Conservation (phyloP, 2,797 vertebrate species). For the Pipistrellus pipistrellus region DNA sequence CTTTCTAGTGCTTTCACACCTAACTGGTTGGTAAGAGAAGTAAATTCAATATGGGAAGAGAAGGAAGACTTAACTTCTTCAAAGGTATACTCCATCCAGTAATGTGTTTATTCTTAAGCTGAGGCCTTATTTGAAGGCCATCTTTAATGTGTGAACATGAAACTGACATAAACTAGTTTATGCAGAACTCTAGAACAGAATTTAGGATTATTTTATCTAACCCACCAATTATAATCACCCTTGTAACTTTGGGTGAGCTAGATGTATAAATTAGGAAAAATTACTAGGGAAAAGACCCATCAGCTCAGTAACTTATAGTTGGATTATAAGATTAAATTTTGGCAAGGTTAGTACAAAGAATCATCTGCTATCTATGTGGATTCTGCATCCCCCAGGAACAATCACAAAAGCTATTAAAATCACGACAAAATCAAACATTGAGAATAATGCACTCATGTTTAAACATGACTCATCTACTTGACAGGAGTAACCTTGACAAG, state of each 20-base stretch:
- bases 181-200: not conserved
- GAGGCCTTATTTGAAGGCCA: not conserved
- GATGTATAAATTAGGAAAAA: slow-evolving; percentile 47
- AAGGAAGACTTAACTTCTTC: not conserved
- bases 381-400: slow-evolving; percentile 51
- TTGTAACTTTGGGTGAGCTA: slow-evolving; percentile 53
- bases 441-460: slow-evolving; percentile 71
- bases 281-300: not conserved
- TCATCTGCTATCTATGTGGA: slow-evolving; percentile 21
- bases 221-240: not conserved
- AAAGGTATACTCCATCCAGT: not conserved
- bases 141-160: not conserved
- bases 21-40: not conserved
- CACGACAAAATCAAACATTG: slow-evolving; percentile 69
- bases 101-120: not conserved
- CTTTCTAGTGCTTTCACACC: not conserved
- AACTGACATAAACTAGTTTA: not conserved
- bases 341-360: slow-evolving; percentile 60
- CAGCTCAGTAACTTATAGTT: slow-evolving; percentile 25
- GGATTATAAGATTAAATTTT: slow-evolving; percentile 46
- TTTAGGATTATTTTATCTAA: not conserved
- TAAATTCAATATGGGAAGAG: not conserved
- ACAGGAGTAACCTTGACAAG: slow-evolving; percentile 61
- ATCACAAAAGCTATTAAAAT: slow-evolving; percentile 75
- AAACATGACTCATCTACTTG: slow-evolving; percentile 72